Conservation (phyloP, 2,113 vertebrate genomes). For the Stictonetta naevosa region DNA sequence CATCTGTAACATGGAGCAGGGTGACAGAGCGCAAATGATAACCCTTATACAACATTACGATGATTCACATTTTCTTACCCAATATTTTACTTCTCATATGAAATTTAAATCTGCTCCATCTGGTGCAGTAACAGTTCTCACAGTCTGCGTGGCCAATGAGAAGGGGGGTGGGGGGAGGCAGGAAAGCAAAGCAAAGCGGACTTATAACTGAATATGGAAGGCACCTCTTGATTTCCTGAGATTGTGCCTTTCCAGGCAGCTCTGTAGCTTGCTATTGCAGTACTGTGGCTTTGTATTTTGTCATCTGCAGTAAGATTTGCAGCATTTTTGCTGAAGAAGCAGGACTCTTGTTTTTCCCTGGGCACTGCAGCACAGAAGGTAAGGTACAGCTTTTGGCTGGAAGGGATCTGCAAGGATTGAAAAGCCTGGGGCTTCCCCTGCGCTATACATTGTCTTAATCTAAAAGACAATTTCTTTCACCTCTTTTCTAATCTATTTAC, state of each 20-base stretch:
- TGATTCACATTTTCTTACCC: background rate
- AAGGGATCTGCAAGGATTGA: background rate
- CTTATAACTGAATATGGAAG: background rate
- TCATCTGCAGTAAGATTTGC: background rate
- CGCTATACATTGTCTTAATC: background rate
- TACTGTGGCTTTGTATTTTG: background rate
- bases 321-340: conserved; percentile 3
- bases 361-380: background rate
- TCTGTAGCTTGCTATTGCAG: background rate
- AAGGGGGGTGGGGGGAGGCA: background rate
- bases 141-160: background rate
- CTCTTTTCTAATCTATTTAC: background rate
- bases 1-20: background rate
- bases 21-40: background rate
- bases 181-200: background rate
- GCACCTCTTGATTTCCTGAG: background rate
- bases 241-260: background rate
- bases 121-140: background rate
- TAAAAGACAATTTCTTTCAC: background rate
- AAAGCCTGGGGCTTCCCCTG: background rate
- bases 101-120: conserved; percentile 18
- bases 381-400: background rate
- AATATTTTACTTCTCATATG: background rate
- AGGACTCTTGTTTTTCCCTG: background rate
- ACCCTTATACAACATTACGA: background rate